phyloP scores from a whole-genome alignment of 2,888 invertebrate genomes.

The Cancer borealis region DNA sequence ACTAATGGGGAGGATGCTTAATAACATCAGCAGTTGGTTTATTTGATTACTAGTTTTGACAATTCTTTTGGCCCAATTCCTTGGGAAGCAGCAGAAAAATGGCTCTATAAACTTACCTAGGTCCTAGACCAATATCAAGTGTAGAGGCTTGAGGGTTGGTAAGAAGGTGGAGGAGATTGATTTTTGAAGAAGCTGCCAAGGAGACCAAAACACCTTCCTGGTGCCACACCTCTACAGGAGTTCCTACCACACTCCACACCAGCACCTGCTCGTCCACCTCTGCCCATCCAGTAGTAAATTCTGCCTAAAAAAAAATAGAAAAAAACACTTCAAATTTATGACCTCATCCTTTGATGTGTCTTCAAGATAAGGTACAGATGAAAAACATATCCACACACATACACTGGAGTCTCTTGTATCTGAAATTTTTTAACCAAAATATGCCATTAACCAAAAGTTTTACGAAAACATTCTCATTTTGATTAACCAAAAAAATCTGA shows the following conservation, averaged over 20 bases:
- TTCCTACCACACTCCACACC: constrained; percentile 58
- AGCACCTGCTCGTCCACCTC: constrained; percentile 38
- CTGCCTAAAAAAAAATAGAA: constrained; percentile 49
- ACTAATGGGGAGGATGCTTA: too few species aligned
- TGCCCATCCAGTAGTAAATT: constrained; percentile 52
- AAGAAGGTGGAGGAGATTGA: constrained; percentile 59
- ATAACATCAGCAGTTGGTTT: too few species aligned
- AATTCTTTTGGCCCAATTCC: too few species aligned
- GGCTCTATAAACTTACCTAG: constrained; percentile 49
- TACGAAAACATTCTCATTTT: too few species aligned
- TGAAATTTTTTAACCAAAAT: background rate
- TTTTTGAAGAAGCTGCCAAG: constrained; percentile 49
- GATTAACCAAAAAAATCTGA: too few species aligned
- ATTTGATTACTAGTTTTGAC: too few species aligned
- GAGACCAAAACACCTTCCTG: constrained; percentile 48
- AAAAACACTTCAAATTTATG: background rate
- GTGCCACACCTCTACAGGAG: constrained; percentile 49
- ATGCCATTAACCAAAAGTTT: too few species aligned
- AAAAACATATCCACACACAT: background rate
- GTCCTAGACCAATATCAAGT: constrained; percentile 43
- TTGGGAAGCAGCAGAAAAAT: too few species aligned
- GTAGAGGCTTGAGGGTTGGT: constrained; percentile 66
- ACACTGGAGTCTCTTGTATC: background rate
- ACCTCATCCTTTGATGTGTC: background rate
- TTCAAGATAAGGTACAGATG: background rate